phyloP scores from a whole-genome alignment of 1,140 invertebrate species.

The Drosophila kikkawai region DNA sequence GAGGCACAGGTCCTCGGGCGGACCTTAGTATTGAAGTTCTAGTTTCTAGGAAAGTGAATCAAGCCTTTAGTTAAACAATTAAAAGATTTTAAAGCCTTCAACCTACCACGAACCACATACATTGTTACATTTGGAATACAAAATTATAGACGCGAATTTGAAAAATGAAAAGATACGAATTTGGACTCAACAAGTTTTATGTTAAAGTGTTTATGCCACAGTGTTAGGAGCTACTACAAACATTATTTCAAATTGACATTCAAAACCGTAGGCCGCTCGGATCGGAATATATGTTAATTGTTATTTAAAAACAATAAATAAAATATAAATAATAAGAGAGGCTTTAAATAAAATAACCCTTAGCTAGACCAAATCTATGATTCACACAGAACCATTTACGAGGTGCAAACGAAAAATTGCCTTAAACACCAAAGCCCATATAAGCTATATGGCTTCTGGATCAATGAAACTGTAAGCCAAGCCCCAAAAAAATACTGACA shows the following conservation, averaged over 20 bases:
- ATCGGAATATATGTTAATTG: too few species aligned
- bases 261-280: too few species aligned
- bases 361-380: background rate
- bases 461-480: conserved; percentile 15
- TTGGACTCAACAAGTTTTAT: too few species aligned
- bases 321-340: too few species aligned
- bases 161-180: too few species aligned
- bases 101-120: background rate
- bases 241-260: too few species aligned
- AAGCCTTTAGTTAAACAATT: too few species aligned
- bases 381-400: conserved; percentile 47
- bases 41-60: background rate
- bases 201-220: too few species aligned
- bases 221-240: too few species aligned
- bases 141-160: too few species aligned
- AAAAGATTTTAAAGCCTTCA: background rate
- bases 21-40: background rate
- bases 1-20: background rate
- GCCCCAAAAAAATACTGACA: conserved; percentile 35
- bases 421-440: conserved; percentile 27
- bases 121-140: background rate
- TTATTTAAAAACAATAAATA: too few species aligned
- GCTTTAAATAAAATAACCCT: background rate
- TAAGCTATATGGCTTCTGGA: conserved; percentile 19
- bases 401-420: conserved; percentile 69